Evolutionary conservation across 2,888 invertebrate genomes (phyloP).

Genomic region (Rotaria sp.): DNA sequence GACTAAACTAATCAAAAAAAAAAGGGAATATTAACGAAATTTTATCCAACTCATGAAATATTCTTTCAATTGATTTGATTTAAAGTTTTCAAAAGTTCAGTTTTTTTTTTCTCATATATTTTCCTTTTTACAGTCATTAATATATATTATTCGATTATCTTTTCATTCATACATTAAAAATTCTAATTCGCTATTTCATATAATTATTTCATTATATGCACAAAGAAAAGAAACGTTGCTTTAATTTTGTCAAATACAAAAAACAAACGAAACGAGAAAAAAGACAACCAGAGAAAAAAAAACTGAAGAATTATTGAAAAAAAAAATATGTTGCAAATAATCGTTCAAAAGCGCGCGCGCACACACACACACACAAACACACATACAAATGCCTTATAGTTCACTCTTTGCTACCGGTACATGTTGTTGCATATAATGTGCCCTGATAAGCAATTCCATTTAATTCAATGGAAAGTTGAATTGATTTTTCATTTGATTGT

Average conservation of each 20-base stretch:
- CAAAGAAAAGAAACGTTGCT: neutral
- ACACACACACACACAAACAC: no score
- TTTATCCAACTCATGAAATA: no score
- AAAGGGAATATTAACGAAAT: no score
- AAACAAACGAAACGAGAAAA: neutral
- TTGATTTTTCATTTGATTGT: slow-evolving; percentile 19
- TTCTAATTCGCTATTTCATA: neutral
- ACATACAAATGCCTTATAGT: neutral
- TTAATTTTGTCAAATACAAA: neutral
- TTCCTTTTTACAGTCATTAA: no score
- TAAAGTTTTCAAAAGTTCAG: no score
- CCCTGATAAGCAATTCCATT: slow-evolving; percentile 38
- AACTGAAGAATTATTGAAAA: neutral
- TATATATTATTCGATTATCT: neutral
- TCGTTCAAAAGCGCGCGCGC: neutral
- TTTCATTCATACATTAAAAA: neutral
- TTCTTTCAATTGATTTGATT: no score
- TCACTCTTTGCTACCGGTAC: neutral
- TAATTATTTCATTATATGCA: slow-evolving; percentile 3
- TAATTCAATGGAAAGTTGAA: slow-evolving; percentile 32
- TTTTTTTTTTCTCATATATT: no score
- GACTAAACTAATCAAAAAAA: no score
- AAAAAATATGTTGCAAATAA: neutral
- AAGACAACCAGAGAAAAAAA: neutral
- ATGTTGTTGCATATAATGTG: slow-evolving; percentile 30